A percentile compares a stretch with the other conserved stretches of the same genome.
Conservation (phyloP, 2,888 invertebrate species). For the Cosmia pyralina region DNA sequence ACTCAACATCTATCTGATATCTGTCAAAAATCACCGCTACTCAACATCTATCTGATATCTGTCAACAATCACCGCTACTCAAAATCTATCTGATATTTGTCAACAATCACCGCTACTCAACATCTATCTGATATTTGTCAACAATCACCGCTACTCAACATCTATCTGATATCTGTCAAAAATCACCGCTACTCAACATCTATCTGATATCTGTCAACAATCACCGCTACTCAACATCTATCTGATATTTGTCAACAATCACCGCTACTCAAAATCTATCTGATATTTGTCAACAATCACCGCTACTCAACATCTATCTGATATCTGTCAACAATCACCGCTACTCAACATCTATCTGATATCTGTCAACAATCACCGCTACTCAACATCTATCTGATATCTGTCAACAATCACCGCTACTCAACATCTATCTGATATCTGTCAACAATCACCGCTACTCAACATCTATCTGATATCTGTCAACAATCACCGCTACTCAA, state of each 20-base stretch:
- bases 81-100: neutral
- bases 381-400: neutral
- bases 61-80: neutral
- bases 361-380: neutral
- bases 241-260: too few relatives aligned
- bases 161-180: neutral
- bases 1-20: neutral
- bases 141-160: neutral
- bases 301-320: neutral
- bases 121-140: neutral
- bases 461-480: neutral
- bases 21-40: too few relatives aligned
- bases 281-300: neutral
- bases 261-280: neutral
- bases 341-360: neutral
- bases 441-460: too few relatives aligned
- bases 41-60: too few relatives aligned
- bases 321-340: neutral
- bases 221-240: too few relatives aligned
- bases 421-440: neutral
- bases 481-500: too few relatives aligned
- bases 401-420: too few relatives aligned
- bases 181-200: neutral
- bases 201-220: neutral
- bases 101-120: too few relatives aligned